A percentile compares a stretch with the other conserved stretches of the same genome.
These are phyloP conservation scores for Leucania comma DNA, from an alignment of 2,888 invertebrate species.

Conservation along the genomic window DNA sequence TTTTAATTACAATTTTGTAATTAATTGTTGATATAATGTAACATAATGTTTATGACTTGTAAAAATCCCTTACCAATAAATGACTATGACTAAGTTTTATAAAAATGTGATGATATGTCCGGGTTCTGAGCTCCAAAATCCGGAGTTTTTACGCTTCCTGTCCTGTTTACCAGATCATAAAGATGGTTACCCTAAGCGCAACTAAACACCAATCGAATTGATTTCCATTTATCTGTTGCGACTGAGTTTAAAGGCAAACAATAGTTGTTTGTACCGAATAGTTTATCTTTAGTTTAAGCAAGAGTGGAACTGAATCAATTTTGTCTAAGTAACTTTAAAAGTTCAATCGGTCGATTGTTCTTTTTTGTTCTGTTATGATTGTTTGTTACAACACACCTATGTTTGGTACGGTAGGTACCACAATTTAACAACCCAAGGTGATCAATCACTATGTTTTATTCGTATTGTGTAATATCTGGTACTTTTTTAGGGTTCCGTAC, in stretches of 20 bases:
- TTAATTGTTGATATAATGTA: too few species aligned
- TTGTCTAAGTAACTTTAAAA: slow-evolving; percentile 33
- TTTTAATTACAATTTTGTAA: too few species aligned
- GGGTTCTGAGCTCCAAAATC: too few species aligned
- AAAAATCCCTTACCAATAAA: too few species aligned
- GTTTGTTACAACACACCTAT: slow-evolving; percentile 14
- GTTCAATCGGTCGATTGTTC: slow-evolving; percentile 31
- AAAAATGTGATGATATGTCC: too few species aligned
- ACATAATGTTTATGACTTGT: too few species aligned
- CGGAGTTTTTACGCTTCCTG: too few species aligned
- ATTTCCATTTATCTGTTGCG: slow-evolving; percentile 51
- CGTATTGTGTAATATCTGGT: slow-evolving; percentile 4
- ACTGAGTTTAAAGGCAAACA: slow-evolving; percentile 48
- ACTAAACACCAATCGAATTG: slow-evolving; percentile 50
- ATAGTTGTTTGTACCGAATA: slow-evolving; percentile 43
- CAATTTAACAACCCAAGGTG: slow-evolving; percentile 19
- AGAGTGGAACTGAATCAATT: slow-evolving; percentile 42
- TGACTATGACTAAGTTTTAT: too few species aligned
- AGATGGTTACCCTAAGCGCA: slow-evolving; percentile 8
- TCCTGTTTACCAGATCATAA: too few species aligned
- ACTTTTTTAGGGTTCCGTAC: neutral
- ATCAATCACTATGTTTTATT: slow-evolving; percentile 18
- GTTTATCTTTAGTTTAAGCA: slow-evolving; percentile 45
- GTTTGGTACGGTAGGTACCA: slow-evolving; percentile 11
- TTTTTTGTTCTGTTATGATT: slow-evolving; percentile 23